Percentiles rank a stretch among this genome's conserved stretches.
These are phyloP conservation scores for Melozone crissalis DNA, from an alignment of 2,113 vertebrate genomes.

Conservation along the genomic window DNA sequence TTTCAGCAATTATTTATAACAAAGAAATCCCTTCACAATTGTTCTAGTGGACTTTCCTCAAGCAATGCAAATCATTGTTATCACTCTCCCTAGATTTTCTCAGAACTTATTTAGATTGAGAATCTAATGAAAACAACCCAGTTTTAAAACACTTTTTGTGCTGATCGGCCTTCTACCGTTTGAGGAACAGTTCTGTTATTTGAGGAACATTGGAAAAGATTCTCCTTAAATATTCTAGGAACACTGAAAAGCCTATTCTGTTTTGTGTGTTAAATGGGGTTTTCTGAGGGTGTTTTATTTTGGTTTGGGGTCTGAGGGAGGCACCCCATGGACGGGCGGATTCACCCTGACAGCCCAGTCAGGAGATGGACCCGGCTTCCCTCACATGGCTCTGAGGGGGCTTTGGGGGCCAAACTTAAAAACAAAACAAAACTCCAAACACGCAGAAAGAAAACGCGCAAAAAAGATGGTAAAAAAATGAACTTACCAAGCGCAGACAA, in stretches of 20 bases:
- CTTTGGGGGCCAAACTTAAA: accelerated
- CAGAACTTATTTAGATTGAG: neutral
- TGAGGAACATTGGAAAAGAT: accelerated
- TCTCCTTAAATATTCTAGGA: accelerated
- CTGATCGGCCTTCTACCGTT: neutral
- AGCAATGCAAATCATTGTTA: too few species aligned
- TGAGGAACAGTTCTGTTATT: accelerated
- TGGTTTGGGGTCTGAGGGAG: accelerated
- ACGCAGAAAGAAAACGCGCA: accelerated
- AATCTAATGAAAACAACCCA: neutral
- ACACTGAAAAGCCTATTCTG: accelerated
- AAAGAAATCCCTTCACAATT: neutral
- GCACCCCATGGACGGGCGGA: accelerated
- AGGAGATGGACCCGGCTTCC: accelerated
- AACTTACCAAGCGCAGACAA: too few species aligned
- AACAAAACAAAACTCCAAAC: neutral
- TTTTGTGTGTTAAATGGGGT: accelerated
- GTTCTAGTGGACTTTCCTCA: neutral
- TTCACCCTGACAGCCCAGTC: accelerated
- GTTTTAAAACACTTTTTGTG: accelerated
- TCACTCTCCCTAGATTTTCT: accelerated
- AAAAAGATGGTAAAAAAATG: accelerated
- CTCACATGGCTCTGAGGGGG: neutral
- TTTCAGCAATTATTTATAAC: neutral
- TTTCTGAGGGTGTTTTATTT: accelerated